Conservation (phyloP, 2,797 vertebrate genomes). For the Mionectes olivaceus region DNA sequence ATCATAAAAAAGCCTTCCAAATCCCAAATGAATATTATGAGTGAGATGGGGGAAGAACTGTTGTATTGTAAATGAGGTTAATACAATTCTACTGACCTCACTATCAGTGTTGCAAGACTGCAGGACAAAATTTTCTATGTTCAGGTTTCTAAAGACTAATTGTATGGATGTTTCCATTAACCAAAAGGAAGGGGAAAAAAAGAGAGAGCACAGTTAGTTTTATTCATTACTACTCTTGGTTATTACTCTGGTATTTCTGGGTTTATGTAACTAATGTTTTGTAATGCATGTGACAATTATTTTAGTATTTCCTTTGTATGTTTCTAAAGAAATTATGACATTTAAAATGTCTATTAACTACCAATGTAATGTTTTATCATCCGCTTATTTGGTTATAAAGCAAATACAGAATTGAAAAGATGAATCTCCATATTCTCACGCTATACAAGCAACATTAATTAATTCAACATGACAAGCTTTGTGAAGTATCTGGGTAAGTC, state of each 20-base stretch:
- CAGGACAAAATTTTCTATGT: not conserved
- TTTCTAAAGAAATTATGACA: not conserved
- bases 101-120: not conserved
- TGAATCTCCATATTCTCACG: constrained; percentile 53
- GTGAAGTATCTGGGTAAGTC: constrained; percentile 67
- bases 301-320: not conserved
- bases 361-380: not conserved
- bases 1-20: not conserved
- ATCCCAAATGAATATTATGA: not conserved
- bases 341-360: not conserved
- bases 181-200: not conserved
- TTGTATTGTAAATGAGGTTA: not conserved
- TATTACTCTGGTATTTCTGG: not conserved
- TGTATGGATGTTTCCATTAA: not conserved
- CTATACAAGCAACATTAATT: constrained; percentile 56
- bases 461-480: constrained; percentile 60
- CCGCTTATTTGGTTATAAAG: constrained; percentile 28
- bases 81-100: not conserved
- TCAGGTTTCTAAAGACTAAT: not conserved
- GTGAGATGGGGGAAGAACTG: not conserved
- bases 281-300: not conserved
- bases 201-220: not conserved
- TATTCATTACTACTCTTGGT: not conserved
- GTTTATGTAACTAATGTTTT: constrained; percentile 5
- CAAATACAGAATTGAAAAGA: constrained; percentile 20